These are phyloP conservation scores for Dicranocentrus wangi DNA, from an alignment of 2,888 invertebrate species.

Conservation along the genomic window DNA sequence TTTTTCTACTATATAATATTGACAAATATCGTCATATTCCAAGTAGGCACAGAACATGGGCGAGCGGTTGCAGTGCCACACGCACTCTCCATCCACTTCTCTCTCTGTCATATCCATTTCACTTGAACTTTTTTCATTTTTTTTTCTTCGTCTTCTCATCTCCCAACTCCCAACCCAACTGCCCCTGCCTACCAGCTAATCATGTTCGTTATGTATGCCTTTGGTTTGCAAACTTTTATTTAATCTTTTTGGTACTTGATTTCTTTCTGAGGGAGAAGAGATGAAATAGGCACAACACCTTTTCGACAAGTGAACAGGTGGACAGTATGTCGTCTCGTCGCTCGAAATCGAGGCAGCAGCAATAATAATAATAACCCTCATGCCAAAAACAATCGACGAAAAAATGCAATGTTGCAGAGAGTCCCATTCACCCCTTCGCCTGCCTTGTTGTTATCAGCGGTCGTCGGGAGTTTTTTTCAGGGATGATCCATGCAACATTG, in stretches of 20 bases:
- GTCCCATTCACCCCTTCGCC: too few species aligned
- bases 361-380: too few species aligned
- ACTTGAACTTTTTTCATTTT: neutral
- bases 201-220: neutral
- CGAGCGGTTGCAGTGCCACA: slow-evolving; percentile 3
- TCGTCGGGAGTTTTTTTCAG: too few species aligned
- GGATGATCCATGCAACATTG: neutral
- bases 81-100: neutral
- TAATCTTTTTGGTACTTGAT: neutral
- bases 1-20: too few species aligned
- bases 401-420: too few species aligned
- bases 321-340: too few species aligned
- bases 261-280: neutral
- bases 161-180: neutral
- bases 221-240: neutral
- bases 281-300: neutral
- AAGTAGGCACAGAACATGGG: neutral
- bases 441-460: too few species aligned
- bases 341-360: too few species aligned
- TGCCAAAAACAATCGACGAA: too few species aligned
- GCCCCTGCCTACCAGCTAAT: too few species aligned
- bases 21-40: neutral
- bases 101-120: neutral
- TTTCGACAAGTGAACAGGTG: slow-evolving; percentile 14
- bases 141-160: neutral